Conservation (phyloP, 2,797 vertebrate genomes). For the Otus scops region DNA sequence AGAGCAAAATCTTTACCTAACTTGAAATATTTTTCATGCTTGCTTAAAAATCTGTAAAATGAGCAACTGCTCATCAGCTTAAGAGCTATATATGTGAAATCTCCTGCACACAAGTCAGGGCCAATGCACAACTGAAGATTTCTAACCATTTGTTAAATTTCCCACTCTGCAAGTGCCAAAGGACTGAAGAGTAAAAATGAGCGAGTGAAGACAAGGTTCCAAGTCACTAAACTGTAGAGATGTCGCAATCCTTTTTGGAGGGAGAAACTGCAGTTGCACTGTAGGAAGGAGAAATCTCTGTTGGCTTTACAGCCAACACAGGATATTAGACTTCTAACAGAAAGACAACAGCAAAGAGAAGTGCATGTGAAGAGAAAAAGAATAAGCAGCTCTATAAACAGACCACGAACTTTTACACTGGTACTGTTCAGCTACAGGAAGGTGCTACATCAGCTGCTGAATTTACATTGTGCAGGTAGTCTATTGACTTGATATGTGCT, state of each 20-base stretch:
- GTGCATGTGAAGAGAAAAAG: background rate
- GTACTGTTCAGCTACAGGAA: background rate
- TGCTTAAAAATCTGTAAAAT: slow-evolving; percentile 35
- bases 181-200: background rate
- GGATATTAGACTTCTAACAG: background rate
- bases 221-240: slow-evolving; percentile 18
- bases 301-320: background rate
- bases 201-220: background rate
- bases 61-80: slow-evolving; percentile 32
- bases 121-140: background rate
- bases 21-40: slow-evolving; percentile 39
- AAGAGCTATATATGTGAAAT: background rate
- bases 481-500: background rate
- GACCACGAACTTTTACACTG: background rate
- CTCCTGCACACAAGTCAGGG: background rate
- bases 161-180: background rate
- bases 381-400: background rate
- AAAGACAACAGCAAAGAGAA: background rate
- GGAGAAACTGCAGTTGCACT: background rate
- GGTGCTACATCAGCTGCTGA: background rate
- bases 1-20: background rate
- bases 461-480: background rate
- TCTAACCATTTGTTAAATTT: slow-evolving; percentile 32
- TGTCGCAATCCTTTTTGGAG: background rate
- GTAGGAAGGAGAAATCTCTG: background rate